These are phyloP conservation scores for Pollenia labialis DNA, from an alignment of 2,888 invertebrate species.

Conservation along the genomic window DNA sequence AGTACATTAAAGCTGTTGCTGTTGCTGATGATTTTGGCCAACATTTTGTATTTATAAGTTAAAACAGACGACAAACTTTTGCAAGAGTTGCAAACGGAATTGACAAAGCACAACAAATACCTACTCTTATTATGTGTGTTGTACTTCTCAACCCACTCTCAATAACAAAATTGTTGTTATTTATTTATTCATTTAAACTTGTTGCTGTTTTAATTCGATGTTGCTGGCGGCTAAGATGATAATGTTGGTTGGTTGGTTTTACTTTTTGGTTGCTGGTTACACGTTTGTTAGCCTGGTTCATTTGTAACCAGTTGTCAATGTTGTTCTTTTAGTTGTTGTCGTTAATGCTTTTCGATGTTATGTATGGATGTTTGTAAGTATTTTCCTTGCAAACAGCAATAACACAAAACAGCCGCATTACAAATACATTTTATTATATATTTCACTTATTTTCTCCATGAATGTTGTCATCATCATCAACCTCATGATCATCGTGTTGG, in stretches of 20 bases:
- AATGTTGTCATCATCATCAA: slow-evolving; percentile 16
- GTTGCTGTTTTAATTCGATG: slow-evolving; percentile 35
- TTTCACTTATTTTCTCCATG: slow-evolving; percentile 15
- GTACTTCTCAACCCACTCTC: slow-evolving; percentile 50
- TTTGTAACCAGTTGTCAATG: slow-evolving; percentile 70
- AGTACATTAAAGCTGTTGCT: slow-evolving; percentile 5
- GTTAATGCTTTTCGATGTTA: slow-evolving; percentile 5
- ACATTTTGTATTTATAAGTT: slow-evolving; percentile 22
- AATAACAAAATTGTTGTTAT: slow-evolving; percentile 28
- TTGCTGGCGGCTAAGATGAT: slow-evolving; percentile 28
- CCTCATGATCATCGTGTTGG: slow-evolving; percentile 21
- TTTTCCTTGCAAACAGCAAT: slow-evolving; percentile 19
- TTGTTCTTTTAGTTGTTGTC: slow-evolving; percentile 44
- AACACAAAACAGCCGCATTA: slow-evolving; percentile 48
- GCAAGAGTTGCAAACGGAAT: slow-evolving; percentile 54
- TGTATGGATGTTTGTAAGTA: slow-evolving; percentile 7
- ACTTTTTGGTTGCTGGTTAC: slow-evolving; percentile 38
- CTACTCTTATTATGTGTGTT: background rate
- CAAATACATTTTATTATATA: slow-evolving; percentile 48
- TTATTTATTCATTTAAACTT: slow-evolving; percentile 21
- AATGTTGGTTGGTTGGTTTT: slow-evolving; percentile 38
- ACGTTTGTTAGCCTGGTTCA: slow-evolving; percentile 55
- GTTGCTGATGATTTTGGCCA: slow-evolving; percentile 43
- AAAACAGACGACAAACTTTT: background rate
- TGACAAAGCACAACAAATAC: slow-evolving; percentile 23